phyloP scores from a whole-genome alignment of 2,797 vertebrate genomes.

The Spea hammondii region DNA sequence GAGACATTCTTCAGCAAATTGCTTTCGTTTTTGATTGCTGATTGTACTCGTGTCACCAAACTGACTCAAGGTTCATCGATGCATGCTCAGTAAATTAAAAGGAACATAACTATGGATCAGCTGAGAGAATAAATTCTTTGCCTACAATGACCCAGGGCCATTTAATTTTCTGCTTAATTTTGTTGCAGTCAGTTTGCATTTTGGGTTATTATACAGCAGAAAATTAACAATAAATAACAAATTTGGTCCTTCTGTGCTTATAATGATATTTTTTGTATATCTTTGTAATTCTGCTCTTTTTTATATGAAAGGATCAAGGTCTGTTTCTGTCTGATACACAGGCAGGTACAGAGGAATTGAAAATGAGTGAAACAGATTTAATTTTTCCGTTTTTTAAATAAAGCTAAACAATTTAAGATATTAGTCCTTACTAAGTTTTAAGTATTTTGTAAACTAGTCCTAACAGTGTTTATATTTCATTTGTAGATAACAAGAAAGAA shows the following conservation, averaged over 20 bases:
- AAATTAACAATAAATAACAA: slow-evolving; percentile 99
- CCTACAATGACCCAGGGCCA: slow-evolving; percentile 96
- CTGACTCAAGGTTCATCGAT: slow-evolving; percentile 92
- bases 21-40: slow-evolving; percentile 88
- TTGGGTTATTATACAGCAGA: slow-evolving; percentile 99
- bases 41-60: slow-evolving; percentile 82
- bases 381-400: no score
- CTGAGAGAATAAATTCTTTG: slow-evolving; percentile 89
- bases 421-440: slow-evolving; percentile 20
- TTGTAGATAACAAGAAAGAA: slow-evolving; percentile 87
- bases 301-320: slow-evolving; percentile 76
- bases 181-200: slow-evolving; percentile 99
- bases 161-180: slow-evolving; percentile 99
- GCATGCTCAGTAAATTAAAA: slow-evolving; percentile 99
- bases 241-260: slow-evolving; percentile 86
- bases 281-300: slow-evolving; percentile 89
- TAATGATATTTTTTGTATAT: slow-evolving; percentile 93
- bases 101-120: slow-evolving; percentile 97
- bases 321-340: slow-evolving; percentile 74
- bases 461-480: slow-evolving; percentile 50
- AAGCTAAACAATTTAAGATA: slow-evolving; percentile 69
- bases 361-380: slow-evolving; percentile 76
- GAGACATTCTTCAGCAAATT: slow-evolving; percentile 84
- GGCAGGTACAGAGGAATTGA: slow-evolving; percentile 70
- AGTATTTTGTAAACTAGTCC: slow-evolving; percentile 25